Base-by-base conservation (phyloP, 2,888 invertebrate genomes). In the Agapetus fuscipes region DNA sequence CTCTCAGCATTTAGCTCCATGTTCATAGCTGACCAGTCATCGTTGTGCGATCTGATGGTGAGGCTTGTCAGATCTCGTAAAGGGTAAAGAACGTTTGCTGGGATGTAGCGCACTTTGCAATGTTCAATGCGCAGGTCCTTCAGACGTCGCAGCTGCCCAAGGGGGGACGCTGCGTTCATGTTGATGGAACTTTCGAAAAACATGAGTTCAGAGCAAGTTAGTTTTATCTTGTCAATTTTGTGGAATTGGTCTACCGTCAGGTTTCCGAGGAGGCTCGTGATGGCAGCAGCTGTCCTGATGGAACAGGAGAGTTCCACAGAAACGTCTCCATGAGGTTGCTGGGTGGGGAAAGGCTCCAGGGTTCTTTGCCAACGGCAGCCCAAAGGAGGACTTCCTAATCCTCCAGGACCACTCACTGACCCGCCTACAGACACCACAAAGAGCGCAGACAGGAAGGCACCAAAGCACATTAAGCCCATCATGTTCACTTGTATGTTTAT, bases 1-100 rank as follows among this genome's bases (percentile, higher is more conserved):
- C 83, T 80, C 58, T 82, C 81, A 33, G 78, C 72, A 54, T 80
- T 78, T 48, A 85, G 68, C 55, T 84, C 83, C 78, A 83, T 80
- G 49, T 80, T 79, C 77, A 83, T 80, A 17, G 80, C 76, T 25
- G 83, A 80, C 83, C 83, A 84, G 56, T 84, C 83, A 32, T 78
- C 78, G 58, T 84, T 84, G 56, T 77, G 80, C 25, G 84, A 83
- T 42, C 81, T 75, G 43, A 88, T 58, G 30, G 78, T 74, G 42
- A 88, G 65, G 54, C 74, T 74, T 26, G 76, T 73, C 37, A 88
- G 68, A 58, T 81, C 78, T 52, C 75, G 72, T 41, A 85, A 66
- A 30, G 78, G 74, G 17, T 76, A 69, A 54, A 88, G 67, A 36
- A 80, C 79, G 42, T 78, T 78, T 7, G 78, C 75, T 11, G 83